A percentile compares a stretch with the other conserved stretches of the same genome.
Evolutionary conservation across 2,888 invertebrate species (phyloP).

Genomic region (Thymelicus lineola): DNA sequence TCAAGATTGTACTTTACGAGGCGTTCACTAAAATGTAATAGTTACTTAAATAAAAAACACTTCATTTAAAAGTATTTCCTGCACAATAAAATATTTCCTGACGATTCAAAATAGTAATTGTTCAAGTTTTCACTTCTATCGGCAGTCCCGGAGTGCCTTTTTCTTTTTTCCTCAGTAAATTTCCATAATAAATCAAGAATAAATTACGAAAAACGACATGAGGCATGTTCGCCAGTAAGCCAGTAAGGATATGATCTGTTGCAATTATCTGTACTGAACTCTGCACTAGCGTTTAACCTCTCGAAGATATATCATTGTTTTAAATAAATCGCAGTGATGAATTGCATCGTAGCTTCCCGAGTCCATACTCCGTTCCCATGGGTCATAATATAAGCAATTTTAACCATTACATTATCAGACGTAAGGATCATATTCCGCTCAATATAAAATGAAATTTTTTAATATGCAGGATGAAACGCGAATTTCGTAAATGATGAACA

Average conservation of each 20-base stretch:
- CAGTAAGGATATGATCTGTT: slow-evolving; percentile 44
- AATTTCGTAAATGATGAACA: slow-evolving; percentile 65
- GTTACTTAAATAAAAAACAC: too few species aligned
- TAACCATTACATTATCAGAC: slow-evolving; percentile 4
- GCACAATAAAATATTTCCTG: too few species aligned
- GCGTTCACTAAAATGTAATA: too few species aligned
- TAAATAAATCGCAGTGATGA: slow-evolving; percentile 62
- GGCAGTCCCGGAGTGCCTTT: too few species aligned
- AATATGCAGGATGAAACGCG: slow-evolving; percentile 47
- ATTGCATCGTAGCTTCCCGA: slow-evolving; percentile 45
- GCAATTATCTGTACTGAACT: slow-evolving; percentile 46
- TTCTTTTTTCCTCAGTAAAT: too few species aligned
- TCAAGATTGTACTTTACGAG: too few species aligned
- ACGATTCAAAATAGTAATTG: too few species aligned
- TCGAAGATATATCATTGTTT: slow-evolving; percentile 60
- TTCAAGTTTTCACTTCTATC: too few species aligned
- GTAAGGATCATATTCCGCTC: slow-evolving; percentile 39
- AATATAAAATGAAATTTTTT: slow-evolving; percentile 44
- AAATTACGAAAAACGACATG: neutral
- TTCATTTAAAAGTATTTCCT: too few species aligned
- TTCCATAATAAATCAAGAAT: neutral
- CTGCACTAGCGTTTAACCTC: slow-evolving; percentile 50
- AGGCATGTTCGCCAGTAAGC: slow-evolving; percentile 7
- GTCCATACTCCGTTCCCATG: slow-evolving; percentile 35
- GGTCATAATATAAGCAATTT: slow-evolving; percentile 15